Evolutionary conservation across 2,113 vertebrate genomes (phyloP).

Genomic region (Astur gentilis): DNA sequence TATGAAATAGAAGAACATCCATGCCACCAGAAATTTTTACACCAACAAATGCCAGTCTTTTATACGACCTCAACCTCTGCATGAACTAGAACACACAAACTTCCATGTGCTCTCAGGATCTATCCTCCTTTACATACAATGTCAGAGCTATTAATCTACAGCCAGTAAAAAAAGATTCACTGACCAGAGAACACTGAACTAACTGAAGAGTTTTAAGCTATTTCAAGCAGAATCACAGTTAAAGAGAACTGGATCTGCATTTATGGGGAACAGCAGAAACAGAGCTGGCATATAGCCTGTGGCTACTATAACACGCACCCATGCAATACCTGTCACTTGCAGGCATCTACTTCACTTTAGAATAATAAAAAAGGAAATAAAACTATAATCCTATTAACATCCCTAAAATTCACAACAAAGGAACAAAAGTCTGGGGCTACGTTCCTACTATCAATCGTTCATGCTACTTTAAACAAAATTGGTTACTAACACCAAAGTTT

Average conservation of each 20-base stretch:
- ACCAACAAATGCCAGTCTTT: not conserved
- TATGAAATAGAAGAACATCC: not conserved
- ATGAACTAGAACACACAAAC: not conserved
- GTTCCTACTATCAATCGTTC: conserved; percentile 32
- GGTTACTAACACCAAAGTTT: conserved; percentile 3
- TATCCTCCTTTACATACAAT: not conserved
- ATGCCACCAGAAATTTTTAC: not conserved
- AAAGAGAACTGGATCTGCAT: not conserved
- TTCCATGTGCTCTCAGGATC: not conserved
- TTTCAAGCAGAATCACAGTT: not conserved
- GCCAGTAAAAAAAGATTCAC: not conserved
- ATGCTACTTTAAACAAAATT: conserved; percentile 44
- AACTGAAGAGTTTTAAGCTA: not conserved
- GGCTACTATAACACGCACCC: not conserved
- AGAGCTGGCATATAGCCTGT: not conserved
- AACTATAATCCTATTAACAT: not conserved
- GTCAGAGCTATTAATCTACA: not conserved
- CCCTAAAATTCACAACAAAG: conserved; percentile 2
- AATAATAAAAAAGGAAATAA: not conserved
- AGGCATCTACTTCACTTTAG: not conserved
- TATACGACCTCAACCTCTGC: not conserved
- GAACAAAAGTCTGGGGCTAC: conserved; percentile 6
- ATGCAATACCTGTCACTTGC: not conserved
- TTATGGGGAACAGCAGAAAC: not conserved
- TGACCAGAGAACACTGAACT: not conserved